phyloP scores from a whole-genome alignment of 2,888 invertebrate species.

The Rhagonycha lutea region DNA sequence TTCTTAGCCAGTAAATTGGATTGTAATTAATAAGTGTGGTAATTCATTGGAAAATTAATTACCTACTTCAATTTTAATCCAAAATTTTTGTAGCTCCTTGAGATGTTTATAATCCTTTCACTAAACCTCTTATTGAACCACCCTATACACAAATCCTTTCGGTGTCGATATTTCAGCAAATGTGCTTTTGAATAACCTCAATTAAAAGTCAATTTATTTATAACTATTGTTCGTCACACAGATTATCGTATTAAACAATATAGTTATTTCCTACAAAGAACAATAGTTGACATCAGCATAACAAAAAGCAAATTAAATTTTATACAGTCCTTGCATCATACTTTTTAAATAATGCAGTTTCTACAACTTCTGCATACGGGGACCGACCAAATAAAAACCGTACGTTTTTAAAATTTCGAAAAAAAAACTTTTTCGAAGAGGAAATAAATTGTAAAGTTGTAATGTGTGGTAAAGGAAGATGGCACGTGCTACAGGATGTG shows the following conservation, averaged over 20 bases:
- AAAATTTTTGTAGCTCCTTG: background rate
- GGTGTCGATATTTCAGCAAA: background rate
- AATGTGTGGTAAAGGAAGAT: slow-evolving; percentile 27
- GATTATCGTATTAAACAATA: slow-evolving; percentile 1
- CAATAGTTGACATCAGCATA: background rate
- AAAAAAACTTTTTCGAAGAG: background rate
- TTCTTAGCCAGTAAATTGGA: background rate
- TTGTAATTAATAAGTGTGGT: background rate
- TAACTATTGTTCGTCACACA: background rate
- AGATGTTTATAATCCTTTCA: background rate
- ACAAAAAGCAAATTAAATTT: background rate
- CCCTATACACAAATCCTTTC: background rate
- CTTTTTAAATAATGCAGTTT: background rate
- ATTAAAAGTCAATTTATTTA: slow-evolving; percentile 1
- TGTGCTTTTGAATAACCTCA: background rate
- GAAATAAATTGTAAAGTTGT: background rate
- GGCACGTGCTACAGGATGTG: slow-evolving; percentile 56
- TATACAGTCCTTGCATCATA: background rate
- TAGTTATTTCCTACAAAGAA: background rate
- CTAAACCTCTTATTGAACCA: too few species aligned
- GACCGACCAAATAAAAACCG: background rate
- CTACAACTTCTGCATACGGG: background rate
- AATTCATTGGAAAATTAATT: background rate
- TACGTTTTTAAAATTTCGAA: background rate
- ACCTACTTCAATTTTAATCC: background rate